These are phyloP conservation scores for Eriosoma lanigerum DNA, from an alignment of 1,140 invertebrate genomes.

Conservation along the genomic window DNA sequence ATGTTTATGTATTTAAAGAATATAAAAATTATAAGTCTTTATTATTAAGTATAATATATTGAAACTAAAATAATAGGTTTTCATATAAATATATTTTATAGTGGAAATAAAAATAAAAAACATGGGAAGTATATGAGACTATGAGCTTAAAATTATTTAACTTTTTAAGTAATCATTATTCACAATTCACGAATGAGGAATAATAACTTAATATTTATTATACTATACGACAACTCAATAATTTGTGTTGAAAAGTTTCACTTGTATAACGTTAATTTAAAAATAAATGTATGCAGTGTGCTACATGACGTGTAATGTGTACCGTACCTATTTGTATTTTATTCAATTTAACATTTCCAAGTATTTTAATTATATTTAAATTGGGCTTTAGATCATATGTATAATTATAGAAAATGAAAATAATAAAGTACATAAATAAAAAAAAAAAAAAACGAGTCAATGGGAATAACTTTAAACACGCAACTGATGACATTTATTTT, in stretches of 20 bases:
- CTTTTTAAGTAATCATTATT: too few relatives aligned
- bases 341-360: background rate
- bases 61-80: too few relatives aligned
- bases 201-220: background rate
- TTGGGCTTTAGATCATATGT: background rate
- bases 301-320: background rate
- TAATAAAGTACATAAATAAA: conserved; percentile 3
- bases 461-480: conserved; percentile 18
- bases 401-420: background rate
- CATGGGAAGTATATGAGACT: too few relatives aligned
- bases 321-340: conserved; percentile 12
- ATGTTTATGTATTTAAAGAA: too few relatives aligned
- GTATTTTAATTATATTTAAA: conserved; percentile 36
- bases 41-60: too few relatives aligned
- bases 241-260: background rate
- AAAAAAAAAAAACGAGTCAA: conserved; percentile 1
- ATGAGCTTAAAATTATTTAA: too few relatives aligned
- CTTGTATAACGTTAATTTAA: background rate
- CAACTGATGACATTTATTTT: conserved; percentile 34
- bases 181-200: background rate
- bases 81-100: too few relatives aligned
- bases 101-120: too few relatives aligned
- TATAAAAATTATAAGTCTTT: too few relatives aligned
- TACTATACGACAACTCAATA: background rate
- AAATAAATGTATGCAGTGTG: background rate